Percentiles rank a stretch among this genome's conserved stretches.
These are phyloP conservation scores for Amphimallon solstitiale DNA, from an alignment of 2,888 invertebrate species.

Conservation along the genomic window DNA sequence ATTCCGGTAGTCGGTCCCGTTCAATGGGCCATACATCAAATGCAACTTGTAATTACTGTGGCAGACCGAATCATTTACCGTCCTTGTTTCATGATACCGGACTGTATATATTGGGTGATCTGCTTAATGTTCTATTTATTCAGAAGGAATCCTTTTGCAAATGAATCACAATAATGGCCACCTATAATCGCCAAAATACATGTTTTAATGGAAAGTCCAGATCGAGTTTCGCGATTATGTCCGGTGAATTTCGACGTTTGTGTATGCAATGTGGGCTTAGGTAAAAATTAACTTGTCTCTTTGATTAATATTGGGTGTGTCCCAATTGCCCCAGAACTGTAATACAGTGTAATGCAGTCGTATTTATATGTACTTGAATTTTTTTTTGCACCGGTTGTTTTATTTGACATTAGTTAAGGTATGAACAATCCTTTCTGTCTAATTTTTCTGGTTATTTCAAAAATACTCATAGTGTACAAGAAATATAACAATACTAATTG, in stretches of 20 bases:
- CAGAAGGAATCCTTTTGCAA: not conserved
- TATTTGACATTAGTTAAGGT: too few species aligned
- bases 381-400: too few species aligned
- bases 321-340: too few species aligned
- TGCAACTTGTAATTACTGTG: conserved; percentile 46
- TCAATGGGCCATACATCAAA: conserved; percentile 46
- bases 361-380: too few species aligned
- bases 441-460: too few species aligned
- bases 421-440: too few species aligned
- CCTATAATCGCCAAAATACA: not conserved
- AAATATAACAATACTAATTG: too few species aligned
- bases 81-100: conserved; percentile 35
- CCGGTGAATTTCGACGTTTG: not conserved
- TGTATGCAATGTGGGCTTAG: too few species aligned
- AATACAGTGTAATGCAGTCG: too few species aligned
- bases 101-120: conserved; percentile 23
- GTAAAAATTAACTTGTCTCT: conserved; percentile 5
- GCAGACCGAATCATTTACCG: conserved; percentile 41
- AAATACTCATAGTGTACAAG: too few species aligned
- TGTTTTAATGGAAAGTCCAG: conserved; percentile 16
- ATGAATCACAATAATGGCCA: conserved; percentile 20
- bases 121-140: conserved; percentile 27
- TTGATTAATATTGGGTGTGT: too few species aligned
- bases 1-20: conserved; percentile 47
- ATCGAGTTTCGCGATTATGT: not conserved